These are phyloP conservation scores for Philotrypesis tridentata DNA, from an alignment of 1,140 invertebrate genomes.

Conservation along the genomic window DNA sequence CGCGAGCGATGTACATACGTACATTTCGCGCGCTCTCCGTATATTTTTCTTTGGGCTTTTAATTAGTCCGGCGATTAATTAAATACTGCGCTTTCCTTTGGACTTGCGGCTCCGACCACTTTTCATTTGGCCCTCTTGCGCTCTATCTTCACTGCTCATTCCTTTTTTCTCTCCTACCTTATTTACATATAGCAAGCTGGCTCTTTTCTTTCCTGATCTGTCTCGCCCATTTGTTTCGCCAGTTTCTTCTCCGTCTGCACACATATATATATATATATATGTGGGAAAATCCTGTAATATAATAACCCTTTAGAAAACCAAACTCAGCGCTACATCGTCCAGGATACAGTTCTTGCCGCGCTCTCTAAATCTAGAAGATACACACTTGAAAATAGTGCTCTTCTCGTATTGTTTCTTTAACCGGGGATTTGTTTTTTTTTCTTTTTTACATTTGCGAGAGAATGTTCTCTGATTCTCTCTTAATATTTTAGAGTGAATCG, in stretches of 20 bases:
- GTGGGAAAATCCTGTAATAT: no score
- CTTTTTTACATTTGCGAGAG: no score
- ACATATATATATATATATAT: no score
- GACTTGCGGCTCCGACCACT: neutral
- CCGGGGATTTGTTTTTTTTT: no score
- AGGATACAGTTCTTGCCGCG: no score
- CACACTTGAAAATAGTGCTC: no score
- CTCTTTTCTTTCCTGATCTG: neutral
- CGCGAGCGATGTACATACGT: neutral
- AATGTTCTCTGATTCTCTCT: no score
- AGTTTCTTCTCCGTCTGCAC: neutral
- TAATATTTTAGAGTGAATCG: no score
- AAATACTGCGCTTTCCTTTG: neutral
- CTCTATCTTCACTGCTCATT: neutral
- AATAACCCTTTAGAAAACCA: no score
- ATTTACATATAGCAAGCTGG: neutral
- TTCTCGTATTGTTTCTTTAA: no score
- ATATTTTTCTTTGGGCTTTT: neutral
- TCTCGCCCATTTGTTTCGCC: neutral
- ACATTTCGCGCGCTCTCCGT: neutral
- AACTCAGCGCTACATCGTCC: no score
- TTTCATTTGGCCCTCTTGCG: neutral
- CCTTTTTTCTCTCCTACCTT: neutral
- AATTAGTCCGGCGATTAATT: neutral
- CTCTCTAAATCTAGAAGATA: no score